Conservation (phyloP, 2,888 invertebrate genomes). For the Hydroisotoma schaefferi region DNA sequence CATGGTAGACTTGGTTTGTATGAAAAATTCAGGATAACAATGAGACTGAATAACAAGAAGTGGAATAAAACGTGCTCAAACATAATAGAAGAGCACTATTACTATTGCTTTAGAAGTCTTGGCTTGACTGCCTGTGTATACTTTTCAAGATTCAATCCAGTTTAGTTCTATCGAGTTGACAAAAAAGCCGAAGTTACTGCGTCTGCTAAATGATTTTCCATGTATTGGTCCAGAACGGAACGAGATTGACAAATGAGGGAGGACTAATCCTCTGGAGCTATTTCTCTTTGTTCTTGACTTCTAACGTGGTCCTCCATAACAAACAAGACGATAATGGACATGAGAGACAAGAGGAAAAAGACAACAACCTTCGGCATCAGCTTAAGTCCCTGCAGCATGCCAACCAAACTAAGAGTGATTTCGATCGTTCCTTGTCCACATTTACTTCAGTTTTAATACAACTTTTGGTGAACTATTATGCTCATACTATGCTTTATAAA, state of each 20-base stretch:
- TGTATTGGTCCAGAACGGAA: slow-evolving; percentile 25
- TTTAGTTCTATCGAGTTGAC: too few relatives aligned
- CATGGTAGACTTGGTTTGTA: too few relatives aligned
- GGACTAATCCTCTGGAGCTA: slow-evolving; percentile 35
- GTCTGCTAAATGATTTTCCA: slow-evolving; percentile 27
- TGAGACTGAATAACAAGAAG: too few relatives aligned
- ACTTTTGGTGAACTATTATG: too few relatives aligned
- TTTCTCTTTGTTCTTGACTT: slow-evolving; percentile 42
- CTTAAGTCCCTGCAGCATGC: neutral
- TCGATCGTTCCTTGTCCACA: neutral
- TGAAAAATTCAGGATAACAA: too few relatives aligned
- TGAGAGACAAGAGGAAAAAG: slow-evolving; percentile 27
- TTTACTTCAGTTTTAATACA: too few relatives aligned
- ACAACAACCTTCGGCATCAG: slow-evolving; percentile 6
- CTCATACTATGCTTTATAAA: too few relatives aligned
- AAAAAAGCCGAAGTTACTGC: neutral
- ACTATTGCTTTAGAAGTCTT: too few relatives aligned
- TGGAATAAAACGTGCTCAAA: too few relatives aligned
- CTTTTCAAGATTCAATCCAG: too few relatives aligned
- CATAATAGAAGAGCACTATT: too few relatives aligned
- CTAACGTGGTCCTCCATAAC: slow-evolving; percentile 17
- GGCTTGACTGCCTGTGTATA: too few relatives aligned
- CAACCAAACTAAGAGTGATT: neutral
- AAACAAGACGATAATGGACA: slow-evolving; percentile 39
- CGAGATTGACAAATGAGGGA: slow-evolving; percentile 38